Percentiles rank a stretch among this genome's conserved stretches.
Conservation (phyloP, 1,140 invertebrate species). For the Caenorhabditis brenneri region DNA sequence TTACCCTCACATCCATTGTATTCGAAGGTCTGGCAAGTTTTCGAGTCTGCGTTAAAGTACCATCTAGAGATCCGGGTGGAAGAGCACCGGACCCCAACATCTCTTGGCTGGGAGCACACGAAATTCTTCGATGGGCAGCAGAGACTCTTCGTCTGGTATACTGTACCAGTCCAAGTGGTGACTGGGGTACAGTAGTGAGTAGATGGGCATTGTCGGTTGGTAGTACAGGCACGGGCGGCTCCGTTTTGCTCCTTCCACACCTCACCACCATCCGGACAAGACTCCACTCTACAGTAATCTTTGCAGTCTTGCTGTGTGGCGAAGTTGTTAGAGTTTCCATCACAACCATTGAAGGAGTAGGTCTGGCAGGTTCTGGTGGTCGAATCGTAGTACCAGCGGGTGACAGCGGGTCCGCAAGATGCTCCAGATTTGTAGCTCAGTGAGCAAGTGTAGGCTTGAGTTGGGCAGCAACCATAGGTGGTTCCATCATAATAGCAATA, state of each 20-base stretch:
- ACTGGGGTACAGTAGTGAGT: constrained; percentile 70
- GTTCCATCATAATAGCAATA: constrained; percentile 71
- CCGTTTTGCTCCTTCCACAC: constrained; percentile 70
- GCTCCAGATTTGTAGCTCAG: constrained; percentile 68
- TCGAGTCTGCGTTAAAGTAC: constrained; percentile 70
- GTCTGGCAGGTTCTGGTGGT: constrained; percentile 69
- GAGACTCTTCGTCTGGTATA: constrained; percentile 68
- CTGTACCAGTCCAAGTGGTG: constrained; percentile 68
- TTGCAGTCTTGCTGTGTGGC: constrained; percentile 70
- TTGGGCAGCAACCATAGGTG: constrained; percentile 70
- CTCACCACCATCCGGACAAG: constrained; percentile 70
- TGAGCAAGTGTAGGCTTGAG: constrained; percentile 71
- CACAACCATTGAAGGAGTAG: constrained; percentile 70
- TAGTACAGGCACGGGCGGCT: constrained; percentile 67
- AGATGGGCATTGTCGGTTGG: constrained; percentile 67
- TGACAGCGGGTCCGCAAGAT: constrained; percentile 68
- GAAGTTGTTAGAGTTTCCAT: constrained; percentile 69
- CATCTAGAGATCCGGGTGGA: constrained; percentile 67
- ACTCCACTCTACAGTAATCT: constrained; percentile 66
- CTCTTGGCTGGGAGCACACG: constrained; percentile 68
- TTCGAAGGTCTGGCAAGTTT: constrained; percentile 68
- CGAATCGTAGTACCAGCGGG: constrained; percentile 69
- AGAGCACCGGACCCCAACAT: constrained; percentile 67
- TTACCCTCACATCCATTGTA: constrained; percentile 71
- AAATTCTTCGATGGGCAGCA: constrained; percentile 70